Evolutionary conservation across 2,888 invertebrate species (phyloP).

Genomic region (Parnassius orleans): DNA sequence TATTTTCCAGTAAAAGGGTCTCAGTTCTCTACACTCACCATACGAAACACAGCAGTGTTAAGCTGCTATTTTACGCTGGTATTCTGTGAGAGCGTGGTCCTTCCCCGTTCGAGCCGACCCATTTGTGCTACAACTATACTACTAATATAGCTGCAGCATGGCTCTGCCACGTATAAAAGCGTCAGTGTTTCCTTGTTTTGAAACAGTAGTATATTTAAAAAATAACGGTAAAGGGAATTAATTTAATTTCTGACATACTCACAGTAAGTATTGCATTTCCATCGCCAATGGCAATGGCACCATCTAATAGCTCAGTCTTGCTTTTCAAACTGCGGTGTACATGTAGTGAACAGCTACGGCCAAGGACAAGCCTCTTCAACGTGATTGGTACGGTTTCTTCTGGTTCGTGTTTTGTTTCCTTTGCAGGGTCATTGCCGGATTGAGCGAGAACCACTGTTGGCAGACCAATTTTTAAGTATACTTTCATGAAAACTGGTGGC

Average conservation of each 20-base stretch:
- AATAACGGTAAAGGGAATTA: neutral
- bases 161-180: too few relatives aligned
- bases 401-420: conserved; percentile 40
- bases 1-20: too few relatives aligned
- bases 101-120: too few relatives aligned
- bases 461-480: neutral
- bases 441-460: conserved; percentile 75
- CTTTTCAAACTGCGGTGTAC: conserved; percentile 82
- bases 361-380: conserved; percentile 69
- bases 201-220: too few relatives aligned
- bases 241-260: conserved; percentile 38
- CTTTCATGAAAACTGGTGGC: too few relatives aligned
- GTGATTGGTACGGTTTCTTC: conserved; percentile 61
- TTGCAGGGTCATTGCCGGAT: conserved; percentile 73
- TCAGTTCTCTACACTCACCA: too few relatives aligned
- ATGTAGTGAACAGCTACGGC: conserved; percentile 73
- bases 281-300: conserved; percentile 85
- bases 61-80: too few relatives aligned
- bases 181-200: too few relatives aligned
- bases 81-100: too few relatives aligned
- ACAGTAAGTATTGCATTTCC: conserved; percentile 89
- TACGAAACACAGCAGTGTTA: too few relatives aligned
- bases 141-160: too few relatives aligned
- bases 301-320: conserved; percentile 86
- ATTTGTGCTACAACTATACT: too few relatives aligned